phyloP scores from a whole-genome alignment of 2,113 vertebrate genomes.

The Hippolais icterina region DNA sequence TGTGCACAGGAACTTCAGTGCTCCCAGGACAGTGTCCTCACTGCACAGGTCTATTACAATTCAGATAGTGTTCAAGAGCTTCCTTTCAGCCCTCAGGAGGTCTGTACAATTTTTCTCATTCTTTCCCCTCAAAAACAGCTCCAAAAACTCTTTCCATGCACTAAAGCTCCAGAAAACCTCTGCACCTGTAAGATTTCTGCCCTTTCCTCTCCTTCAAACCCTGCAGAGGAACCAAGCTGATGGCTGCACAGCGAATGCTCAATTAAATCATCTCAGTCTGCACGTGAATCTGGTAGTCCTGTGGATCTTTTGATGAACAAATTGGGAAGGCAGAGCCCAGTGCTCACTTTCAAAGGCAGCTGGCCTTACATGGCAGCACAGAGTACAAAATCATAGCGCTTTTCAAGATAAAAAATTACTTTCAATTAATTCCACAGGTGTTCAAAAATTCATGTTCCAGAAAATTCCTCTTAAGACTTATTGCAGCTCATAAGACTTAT shows the following conservation, averaged over 20 bases:
- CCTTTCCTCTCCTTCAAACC: not conserved
- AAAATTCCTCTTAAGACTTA: not conserved
- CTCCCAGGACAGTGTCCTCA: not conserved
- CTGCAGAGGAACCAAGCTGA: not conserved
- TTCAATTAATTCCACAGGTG: not conserved
- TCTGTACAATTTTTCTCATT: not conserved
- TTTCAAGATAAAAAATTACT: not conserved
- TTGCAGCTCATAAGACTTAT: not conserved
- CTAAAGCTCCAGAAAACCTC: not conserved
- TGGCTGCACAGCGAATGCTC: rapidly evolving
- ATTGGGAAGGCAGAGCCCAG: conserved; percentile 17
- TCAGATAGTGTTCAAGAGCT: not conserved
- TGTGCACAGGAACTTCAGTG: rapidly evolving
- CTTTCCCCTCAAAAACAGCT: not conserved
- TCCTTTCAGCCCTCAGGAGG: not conserved
- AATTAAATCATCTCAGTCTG: not conserved
- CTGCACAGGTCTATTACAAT: not conserved
- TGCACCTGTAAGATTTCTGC: not conserved
- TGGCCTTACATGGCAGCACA: not conserved
- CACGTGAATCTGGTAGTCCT: not conserved
- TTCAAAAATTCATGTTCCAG: not conserved
- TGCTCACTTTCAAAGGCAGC: not conserved
- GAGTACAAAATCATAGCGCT: not conserved
- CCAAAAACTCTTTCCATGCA: not conserved
- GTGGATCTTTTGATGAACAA: not conserved